Percentiles rank a stretch among this genome's conserved stretches.
Conservation (phyloP, 2,888 invertebrate species). For the Tiliacea aurago region DNA sequence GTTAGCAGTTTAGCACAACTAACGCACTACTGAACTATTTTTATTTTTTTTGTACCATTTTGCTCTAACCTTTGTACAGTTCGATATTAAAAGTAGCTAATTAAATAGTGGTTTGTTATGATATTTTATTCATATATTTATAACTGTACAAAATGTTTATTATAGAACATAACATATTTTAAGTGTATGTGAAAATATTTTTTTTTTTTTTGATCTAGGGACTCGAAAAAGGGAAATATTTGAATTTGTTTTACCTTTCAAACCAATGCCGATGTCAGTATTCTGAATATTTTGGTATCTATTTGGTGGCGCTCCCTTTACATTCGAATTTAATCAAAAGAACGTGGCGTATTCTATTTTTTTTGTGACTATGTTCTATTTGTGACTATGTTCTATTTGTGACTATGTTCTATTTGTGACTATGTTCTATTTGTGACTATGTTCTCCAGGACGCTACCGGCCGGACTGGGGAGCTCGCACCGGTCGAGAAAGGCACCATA, state of each 20-base stretch:
- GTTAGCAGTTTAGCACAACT: not conserved
- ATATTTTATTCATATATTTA: not conserved
- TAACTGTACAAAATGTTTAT: not conserved
- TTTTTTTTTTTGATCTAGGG: not conserved
- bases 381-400: slow-evolving; percentile 72
- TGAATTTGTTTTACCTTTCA: not conserved
- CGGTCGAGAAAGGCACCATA: slow-evolving; percentile 98
- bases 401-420: slow-evolving; percentile 71
- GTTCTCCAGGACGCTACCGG: slow-evolving; percentile 86
- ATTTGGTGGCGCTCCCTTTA: not conserved
- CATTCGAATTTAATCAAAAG: not conserved
- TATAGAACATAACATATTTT: not conserved
- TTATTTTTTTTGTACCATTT: not conserved
- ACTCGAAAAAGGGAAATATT: not conserved
- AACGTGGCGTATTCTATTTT: not conserved
- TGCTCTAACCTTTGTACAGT: no score
- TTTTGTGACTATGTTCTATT: not conserved
- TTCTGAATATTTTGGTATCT: not conserved
- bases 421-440: slow-evolving; percentile 66
- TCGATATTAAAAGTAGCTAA: no score
- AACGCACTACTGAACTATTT: not conserved
- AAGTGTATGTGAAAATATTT: no score
- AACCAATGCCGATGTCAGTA: not conserved
- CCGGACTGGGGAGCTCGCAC: slow-evolving; percentile 90
- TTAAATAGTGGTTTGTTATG: not conserved